Percentiles rank a stretch among this genome's conserved stretches.
Evolutionary conservation across 2,888 invertebrate species (phyloP).

Genomic region (Hesperia comma): DNA sequence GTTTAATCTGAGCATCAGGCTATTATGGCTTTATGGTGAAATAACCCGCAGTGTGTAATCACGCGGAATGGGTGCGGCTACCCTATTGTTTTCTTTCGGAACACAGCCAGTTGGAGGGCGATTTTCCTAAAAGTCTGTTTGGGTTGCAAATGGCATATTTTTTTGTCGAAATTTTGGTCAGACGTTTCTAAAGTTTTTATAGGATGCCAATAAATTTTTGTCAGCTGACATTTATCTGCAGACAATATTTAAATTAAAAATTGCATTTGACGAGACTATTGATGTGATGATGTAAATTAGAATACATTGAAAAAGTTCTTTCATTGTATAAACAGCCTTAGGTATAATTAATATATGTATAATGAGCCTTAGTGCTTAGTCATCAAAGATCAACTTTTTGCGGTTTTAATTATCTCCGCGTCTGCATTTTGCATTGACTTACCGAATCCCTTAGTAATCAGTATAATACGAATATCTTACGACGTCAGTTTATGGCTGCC

Average conservation of each 20-base stretch:
- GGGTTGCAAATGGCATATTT: slow-evolving; percentile 4
- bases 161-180: neutral
- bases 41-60: slow-evolving; percentile 31
- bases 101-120: slow-evolving; percentile 3
- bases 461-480: slow-evolving; percentile 18
- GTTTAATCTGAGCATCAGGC: slow-evolving; percentile 21
- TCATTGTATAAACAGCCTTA: neutral
- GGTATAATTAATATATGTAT: neutral
- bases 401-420: slow-evolving; percentile 20
- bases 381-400: slow-evolving; percentile 17
- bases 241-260: too few species aligned
- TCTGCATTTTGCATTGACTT: slow-evolving; percentile 15
- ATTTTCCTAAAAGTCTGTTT: slow-evolving; percentile 15
- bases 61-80: slow-evolving; percentile 26
- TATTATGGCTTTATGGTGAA: slow-evolving; percentile 24
- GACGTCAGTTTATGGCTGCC: slow-evolving; percentile 19
- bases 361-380: too few species aligned
- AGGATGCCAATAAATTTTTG: too few species aligned
- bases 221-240: too few species aligned
- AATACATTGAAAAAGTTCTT: neutral
- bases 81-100: slow-evolving; percentile 29
- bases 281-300: neutral
- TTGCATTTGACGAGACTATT: too few species aligned
- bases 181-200: too few species aligned
- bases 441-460: slow-evolving; percentile 17